Evolutionary conservation across 2,797 vertebrate genomes (phyloP).

Genomic region (Xenentodon cancila): DNA sequence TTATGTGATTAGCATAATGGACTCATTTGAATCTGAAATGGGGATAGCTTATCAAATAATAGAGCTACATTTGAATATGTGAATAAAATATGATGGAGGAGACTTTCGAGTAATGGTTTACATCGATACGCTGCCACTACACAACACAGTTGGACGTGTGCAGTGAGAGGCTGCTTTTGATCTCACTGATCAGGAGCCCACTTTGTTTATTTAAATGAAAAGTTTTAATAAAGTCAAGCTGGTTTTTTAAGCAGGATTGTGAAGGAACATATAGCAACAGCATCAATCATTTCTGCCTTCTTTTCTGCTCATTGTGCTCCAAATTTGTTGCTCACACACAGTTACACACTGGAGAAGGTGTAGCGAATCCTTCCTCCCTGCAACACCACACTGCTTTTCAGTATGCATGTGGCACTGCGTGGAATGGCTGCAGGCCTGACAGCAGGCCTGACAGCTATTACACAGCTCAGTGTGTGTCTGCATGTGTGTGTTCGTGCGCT

Average conservation of each 20-base stretch:
- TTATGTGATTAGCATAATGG: slow-evolving; percentile 58
- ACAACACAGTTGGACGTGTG: slow-evolving; percentile 10
- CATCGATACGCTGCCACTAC: slow-evolving; percentile 45
- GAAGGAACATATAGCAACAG: slow-evolving; percentile 50
- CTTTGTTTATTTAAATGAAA: slow-evolving; percentile 18
- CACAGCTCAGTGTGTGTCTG: slow-evolving; percentile 54
- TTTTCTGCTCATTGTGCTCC: slow-evolving; percentile 17
- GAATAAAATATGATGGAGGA: slow-evolving; percentile 58
- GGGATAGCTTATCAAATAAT: slow-evolving; percentile 61
- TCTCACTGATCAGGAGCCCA: background rate
- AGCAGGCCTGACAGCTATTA: slow-evolving; percentile 72
- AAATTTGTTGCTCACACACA: slow-evolving; percentile 13
- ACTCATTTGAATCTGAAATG: slow-evolving; percentile 48
- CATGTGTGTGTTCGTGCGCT: slow-evolving; percentile 19
- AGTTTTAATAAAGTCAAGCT: slow-evolving; percentile 28
- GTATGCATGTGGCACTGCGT: slow-evolving; percentile 71
- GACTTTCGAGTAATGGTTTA: slow-evolving; percentile 35
- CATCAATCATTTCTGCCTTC: slow-evolving; percentile 59
- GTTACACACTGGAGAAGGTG: slow-evolving; percentile 49
- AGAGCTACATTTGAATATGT: slow-evolving; percentile 61
- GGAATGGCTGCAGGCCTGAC: slow-evolving; percentile 67
- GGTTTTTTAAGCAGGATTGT: slow-evolving; percentile 47
- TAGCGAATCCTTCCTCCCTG: slow-evolving; percentile 64
- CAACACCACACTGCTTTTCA: slow-evolving; percentile 66
- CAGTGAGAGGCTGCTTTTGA: slow-evolving; percentile 23